These are phyloP conservation scores for Apotomis turbidana DNA, from an alignment of 2,888 invertebrate species.

Conservation along the genomic window DNA sequence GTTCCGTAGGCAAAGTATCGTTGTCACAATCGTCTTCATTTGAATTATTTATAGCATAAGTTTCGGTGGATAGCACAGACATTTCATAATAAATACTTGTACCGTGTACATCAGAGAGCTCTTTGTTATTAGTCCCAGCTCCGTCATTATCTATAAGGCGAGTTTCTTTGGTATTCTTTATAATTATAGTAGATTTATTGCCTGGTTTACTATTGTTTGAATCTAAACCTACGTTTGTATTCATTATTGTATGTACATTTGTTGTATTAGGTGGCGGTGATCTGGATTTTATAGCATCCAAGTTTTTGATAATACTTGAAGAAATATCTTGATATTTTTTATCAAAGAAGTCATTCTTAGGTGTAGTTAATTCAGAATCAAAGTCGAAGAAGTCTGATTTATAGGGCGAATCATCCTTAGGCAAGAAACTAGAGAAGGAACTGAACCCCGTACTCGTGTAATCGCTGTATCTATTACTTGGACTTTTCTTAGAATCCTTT, in stretches of 20 bases:
- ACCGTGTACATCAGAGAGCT: slow-evolving; percentile 76
- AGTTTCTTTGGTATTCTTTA: slow-evolving; percentile 83
- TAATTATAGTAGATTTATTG: slow-evolving; percentile 77
- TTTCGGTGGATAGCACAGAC: slow-evolving; percentile 78
- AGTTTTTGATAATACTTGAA: slow-evolving; percentile 79
- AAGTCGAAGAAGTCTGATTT: slow-evolving; percentile 73
- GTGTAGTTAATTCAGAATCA: slow-evolving; percentile 79
- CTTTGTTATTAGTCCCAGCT: slow-evolving; percentile 68
- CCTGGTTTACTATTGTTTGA: slow-evolving; percentile 75
- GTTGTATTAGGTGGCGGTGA: slow-evolving; percentile 61
- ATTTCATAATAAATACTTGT: slow-evolving; percentile 81
- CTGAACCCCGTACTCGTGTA: slow-evolving; percentile 63
- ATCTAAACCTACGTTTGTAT: slow-evolving; percentile 71
- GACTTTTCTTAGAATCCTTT: slow-evolving; percentile 57
- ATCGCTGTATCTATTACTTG: slow-evolving; percentile 66
- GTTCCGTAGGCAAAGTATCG: slow-evolving; percentile 61
- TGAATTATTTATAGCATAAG: slow-evolving; percentile 68
- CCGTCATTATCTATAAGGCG: slow-evolving; percentile 74
- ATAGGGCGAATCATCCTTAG: slow-evolving; percentile 62
- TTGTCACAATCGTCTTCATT: slow-evolving; percentile 75
- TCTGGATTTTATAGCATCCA: slow-evolving; percentile 68
- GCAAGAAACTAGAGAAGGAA: slow-evolving; percentile 67
- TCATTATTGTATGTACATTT: slow-evolving; percentile 61
- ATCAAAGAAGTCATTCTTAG: slow-evolving; percentile 81
- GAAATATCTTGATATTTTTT: slow-evolving; percentile 80